Evolutionary conservation across 2,888 invertebrate genomes (phyloP), one percentile per base, ranked within the genome.

Genomic region (Orthosia gracilis): DNA sequence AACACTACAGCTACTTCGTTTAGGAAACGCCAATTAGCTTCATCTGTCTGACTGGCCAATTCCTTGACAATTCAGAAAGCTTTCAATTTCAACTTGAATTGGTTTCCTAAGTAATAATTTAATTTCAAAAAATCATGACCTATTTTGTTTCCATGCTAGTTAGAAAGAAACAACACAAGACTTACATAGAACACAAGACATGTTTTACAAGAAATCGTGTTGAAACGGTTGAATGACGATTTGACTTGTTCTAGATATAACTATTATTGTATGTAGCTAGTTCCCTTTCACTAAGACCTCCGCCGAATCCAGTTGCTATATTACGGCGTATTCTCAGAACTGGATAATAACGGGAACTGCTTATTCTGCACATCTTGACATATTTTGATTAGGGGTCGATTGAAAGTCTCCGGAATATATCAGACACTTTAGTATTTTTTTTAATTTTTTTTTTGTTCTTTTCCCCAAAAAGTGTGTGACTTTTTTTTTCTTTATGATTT

Each of bases 341-440:
- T 49, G 15, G 23, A 23, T 13, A 17, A 40, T 31, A 55, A 67
- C 31, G 2, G n/a, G n/a, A 17, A 9, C 18, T 26, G 47, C 17
- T 73, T 75, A 64, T 59, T 18, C 17, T 69, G 17, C 54, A 52
- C 12, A 40, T 18, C 23, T 55, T 59, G 66, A 55, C 55, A 78
- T 12, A 72, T 67, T 78, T 72, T 67, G 63, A 67, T 67, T 47
- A 21, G 49, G 64, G 57, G n/a, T 54, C 61, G 49, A 70, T 57
- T 58, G 54, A 18, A 15, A 13, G 23, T 66, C 15, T 31, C 54
- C 26, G 65, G 54, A 40, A 64, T 59, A 81, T 58, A 49, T 23
- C 31, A 62, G 7, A 17, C 21, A 76, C 1, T 26, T 21, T 47
- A 18, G 17, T n/a, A 13, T 47, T 23, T 58, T 66, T 54, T 66